These are phyloP conservation scores for Plebejus melissa DNA, from an alignment of 2,888 invertebrate genomes.

Conservation along the genomic window DNA sequence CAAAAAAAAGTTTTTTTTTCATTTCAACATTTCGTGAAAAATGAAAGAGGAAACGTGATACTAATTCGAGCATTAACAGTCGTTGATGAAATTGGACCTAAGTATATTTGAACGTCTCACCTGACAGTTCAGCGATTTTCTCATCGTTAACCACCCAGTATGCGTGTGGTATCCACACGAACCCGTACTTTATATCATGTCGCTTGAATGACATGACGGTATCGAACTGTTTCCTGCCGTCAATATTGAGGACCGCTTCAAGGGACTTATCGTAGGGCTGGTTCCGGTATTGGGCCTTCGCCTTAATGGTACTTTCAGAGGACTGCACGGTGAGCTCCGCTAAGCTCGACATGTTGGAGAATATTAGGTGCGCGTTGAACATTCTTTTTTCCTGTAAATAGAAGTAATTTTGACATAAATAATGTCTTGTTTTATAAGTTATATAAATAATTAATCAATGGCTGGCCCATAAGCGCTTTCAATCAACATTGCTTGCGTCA, in stretches of 20 bases:
- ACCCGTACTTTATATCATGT: slow-evolving; percentile 81
- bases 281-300: slow-evolving; percentile 85
- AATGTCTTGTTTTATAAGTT: too few species aligned
- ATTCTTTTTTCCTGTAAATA: slow-evolving; percentile 65
- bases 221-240: slow-evolving; percentile 85
- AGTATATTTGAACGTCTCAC: slow-evolving; percentile 55
- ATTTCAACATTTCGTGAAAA: too few species aligned
- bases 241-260: slow-evolving; percentile 84
- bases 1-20: too few species aligned
- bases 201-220: slow-evolving; percentile 80
- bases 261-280: slow-evolving; percentile 83
- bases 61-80: too few species aligned
- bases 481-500: too few species aligned
- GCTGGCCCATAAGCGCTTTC: too few species aligned
- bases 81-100: too few species aligned
- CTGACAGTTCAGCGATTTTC: slow-evolving; percentile 83
- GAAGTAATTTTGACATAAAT: not conserved
- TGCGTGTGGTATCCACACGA: slow-evolving; percentile 83
- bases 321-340: slow-evolving; percentile 82
- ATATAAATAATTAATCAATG: too few species aligned
- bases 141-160: slow-evolving; percentile 86
- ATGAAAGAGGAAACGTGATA: too few species aligned
- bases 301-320: slow-evolving; percentile 81
- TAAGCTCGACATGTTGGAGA: slow-evolving; percentile 62
- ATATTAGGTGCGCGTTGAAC: slow-evolving; percentile 62